Evolutionary conservation across 2,797 vertebrate genomes (phyloP).

Genomic region (Distichodus sexfasciatus): DNA sequence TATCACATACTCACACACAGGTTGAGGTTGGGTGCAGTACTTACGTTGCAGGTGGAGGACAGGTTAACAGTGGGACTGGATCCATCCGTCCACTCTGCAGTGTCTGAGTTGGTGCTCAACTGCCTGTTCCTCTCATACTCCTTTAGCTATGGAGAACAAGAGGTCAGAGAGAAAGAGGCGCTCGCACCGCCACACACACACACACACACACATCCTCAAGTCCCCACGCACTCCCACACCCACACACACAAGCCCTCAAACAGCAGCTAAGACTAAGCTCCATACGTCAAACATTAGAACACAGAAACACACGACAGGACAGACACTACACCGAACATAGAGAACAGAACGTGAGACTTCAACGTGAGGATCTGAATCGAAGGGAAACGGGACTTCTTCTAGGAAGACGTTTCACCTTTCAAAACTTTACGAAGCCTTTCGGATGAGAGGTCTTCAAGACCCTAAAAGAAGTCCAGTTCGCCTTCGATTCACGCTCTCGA

Average conservation of each 20-base stretch:
- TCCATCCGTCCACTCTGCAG: slow-evolving; percentile 89
- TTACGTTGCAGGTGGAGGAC: slow-evolving; percentile 94
- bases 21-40: slow-evolving; percentile 61
- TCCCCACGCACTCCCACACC: background rate
- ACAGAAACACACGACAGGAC: background rate
- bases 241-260: slow-evolving; percentile 44
- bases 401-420: no score
- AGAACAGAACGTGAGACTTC: no score
- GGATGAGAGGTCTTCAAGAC: no score
- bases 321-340: no score
- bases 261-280: background rate
- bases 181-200: slow-evolving; percentile 40
- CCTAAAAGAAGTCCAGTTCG: no score
- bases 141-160: slow-evolving; percentile 92
- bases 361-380: no score
- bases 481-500: no score
- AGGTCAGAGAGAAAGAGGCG: slow-evolving; percentile 74
- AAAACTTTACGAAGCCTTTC: no score
- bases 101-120: slow-evolving; percentile 75
- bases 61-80: slow-evolving; percentile 84
- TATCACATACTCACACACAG: slow-evolving; percentile 19
- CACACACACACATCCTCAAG: slow-evolving; percentile 17
- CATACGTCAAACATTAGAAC: background rate
- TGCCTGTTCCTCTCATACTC: slow-evolving; percentile 96
- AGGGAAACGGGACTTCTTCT: no score